phyloP scores from a whole-genome alignment of 2,113 vertebrate genomes.

The Dicaeum eximium region DNA sequence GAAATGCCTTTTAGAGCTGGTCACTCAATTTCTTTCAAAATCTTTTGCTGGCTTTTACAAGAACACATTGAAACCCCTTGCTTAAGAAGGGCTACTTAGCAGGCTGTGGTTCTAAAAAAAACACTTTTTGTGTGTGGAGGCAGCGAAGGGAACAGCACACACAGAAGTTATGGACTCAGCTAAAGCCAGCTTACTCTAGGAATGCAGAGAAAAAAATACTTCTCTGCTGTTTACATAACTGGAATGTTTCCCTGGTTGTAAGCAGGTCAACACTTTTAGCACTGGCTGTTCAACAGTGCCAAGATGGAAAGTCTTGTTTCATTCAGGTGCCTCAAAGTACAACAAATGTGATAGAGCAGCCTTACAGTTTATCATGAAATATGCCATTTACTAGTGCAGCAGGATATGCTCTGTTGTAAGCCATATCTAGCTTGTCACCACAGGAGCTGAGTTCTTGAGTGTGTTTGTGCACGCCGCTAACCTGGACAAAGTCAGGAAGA shows the following conservation, averaged over 20 bases:
- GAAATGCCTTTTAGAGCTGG: background rate
- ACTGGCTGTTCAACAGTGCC: background rate
- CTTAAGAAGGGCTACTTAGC: background rate
- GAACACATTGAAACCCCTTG: background rate
- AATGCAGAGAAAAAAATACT: constrained; percentile 31
- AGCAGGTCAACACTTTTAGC: constrained; percentile 24
- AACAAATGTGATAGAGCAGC: background rate
- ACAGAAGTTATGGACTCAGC: constrained; percentile 1
- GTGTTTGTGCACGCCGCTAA: constrained; percentile 2
- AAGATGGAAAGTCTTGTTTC: constrained; percentile 11
- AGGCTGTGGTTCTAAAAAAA: background rate
- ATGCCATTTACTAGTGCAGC: background rate
- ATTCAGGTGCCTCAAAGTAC: constrained; percentile 16
- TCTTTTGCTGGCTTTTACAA: background rate
- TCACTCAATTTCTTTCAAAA: background rate
- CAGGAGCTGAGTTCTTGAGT: background rate
- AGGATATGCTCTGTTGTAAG: background rate
- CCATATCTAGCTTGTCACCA: background rate
- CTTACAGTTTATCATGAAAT: background rate
- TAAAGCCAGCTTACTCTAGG: constrained; percentile 48
- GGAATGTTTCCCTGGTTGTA: constrained; percentile 26
- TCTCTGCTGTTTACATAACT: constrained; percentile 50
- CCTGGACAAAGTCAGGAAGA: background rate
- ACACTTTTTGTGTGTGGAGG: background rate
- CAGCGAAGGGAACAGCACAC: background rate